These are phyloP conservation scores for Ischnura elegans DNA, from an alignment of 2,888 invertebrate genomes.

Conservation along the genomic window DNA sequence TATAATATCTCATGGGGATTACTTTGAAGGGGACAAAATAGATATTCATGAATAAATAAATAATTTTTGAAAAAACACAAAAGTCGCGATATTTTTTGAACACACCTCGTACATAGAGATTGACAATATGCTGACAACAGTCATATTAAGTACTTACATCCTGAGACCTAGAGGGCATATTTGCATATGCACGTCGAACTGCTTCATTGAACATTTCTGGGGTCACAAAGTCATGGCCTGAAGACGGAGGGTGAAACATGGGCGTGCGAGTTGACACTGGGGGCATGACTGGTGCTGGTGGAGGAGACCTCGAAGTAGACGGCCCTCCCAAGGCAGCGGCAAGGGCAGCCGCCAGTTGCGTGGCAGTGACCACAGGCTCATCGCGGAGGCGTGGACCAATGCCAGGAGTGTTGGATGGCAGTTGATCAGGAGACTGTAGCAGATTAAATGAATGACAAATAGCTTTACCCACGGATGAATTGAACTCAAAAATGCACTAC, in stretches of 20 bases:
- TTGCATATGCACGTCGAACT: conserved; percentile 55
- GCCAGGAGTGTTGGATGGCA: background rate
- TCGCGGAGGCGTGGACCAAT: conserved; percentile 16
- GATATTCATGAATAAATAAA: no score
- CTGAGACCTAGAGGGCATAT: conserved; percentile 46
- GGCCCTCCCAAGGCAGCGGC: conserved; percentile 22
- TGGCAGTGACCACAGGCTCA: conserved; percentile 53
- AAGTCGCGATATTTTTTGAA: no score
- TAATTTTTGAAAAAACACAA: no score
- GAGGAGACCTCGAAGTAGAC: background rate
- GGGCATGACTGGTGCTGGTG: background rate
- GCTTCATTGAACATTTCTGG: conserved; percentile 64
- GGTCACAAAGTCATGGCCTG: conserved; percentile 51
- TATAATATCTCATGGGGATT: no score
- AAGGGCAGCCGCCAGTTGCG: conserved; percentile 38
- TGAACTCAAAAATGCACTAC: no score
- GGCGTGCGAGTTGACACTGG: conserved; percentile 7
- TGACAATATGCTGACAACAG: no score
- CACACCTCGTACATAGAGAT: no score
- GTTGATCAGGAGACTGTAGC: conserved; percentile 27
- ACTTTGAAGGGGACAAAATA: no score
- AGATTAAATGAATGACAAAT: background rate
- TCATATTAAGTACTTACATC: no score
- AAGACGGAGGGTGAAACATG: conserved; percentile 40
- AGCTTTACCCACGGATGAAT: background rate